These are phyloP conservation scores for Octopus bimaculoides DNA, from an alignment of 1,140 invertebrate species.

Conservation along the genomic window DNA sequence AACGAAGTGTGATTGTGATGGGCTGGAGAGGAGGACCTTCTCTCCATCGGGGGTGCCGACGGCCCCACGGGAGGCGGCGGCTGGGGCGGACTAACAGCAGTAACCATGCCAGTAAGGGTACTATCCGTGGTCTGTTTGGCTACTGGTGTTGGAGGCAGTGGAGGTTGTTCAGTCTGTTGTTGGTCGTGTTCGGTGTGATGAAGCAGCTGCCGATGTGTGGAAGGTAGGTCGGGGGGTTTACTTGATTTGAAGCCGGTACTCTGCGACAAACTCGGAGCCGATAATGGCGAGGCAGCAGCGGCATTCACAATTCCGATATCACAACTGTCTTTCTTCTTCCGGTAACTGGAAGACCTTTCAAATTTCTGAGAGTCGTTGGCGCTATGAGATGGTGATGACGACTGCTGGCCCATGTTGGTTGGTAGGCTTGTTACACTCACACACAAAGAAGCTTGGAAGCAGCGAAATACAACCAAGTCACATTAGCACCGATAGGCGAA, in stretches of 20 bases:
- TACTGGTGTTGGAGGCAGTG: neutral
- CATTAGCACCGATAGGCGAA: neutral
- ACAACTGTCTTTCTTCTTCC: conserved; percentile 10
- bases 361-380: conserved; percentile 8
- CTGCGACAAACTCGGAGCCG: conserved; percentile 8
- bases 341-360: conserved; percentile 9
- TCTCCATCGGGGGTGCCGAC: conserved; percentile 4
- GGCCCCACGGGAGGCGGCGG: neutral
- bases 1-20: neutral
- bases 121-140: neutral
- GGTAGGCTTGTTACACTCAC: neutral
- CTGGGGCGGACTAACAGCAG: conserved; percentile 5
- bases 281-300: conserved; percentile 10
- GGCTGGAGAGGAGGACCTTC: neutral
- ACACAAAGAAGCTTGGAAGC: neutral
- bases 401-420: conserved; percentile 6
- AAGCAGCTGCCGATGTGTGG: conserved; percentile 5
- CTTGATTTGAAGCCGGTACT: conserved; percentile 6
- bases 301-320: conserved; percentile 10
- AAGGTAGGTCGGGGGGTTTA: conserved; percentile 6
- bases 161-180: neutral
- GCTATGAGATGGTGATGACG: conserved; percentile 1
- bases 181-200: conserved; percentile 1
- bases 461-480: no score
- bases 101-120: neutral